Evolutionary conservation across 2,888 invertebrate genomes (phyloP), one percentile per base, ranked within the genome.

Genomic region (Coelopa pilipes): DNA sequence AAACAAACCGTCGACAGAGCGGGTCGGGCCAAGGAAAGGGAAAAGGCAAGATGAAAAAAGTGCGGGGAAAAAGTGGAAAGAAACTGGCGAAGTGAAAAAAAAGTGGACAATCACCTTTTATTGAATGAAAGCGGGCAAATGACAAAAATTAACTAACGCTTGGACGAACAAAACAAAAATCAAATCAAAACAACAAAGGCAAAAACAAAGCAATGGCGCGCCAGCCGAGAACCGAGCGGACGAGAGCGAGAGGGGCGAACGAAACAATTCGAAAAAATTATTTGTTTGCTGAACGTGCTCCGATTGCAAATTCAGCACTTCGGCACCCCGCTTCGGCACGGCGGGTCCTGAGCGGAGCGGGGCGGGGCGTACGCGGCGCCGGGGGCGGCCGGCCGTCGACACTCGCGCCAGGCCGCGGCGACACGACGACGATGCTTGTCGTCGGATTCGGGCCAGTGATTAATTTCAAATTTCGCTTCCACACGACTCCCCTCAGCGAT

Each of bases 401-500:
- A 45, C 55, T 46, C 45, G 17, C 17, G 24, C 15, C n/a, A 57
- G 12, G 15, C 53, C 7, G 5, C 13, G 21, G 46, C 13, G 1
- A 1, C 12, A 45, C 46, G 57, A 15, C 46, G 19, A 45, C 57
- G 11, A 7, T 5, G 45, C 11, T 7, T 34, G 34, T 34, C 34
- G 34, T 34, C 34, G 7, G 34, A 7, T 34, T 34, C 34, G 34
- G 34, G 7, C 34, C 15, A 70, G 70, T 70, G 70, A 70, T 70
- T 70, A 70, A 70, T 70, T 70, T 70, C 59, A 19, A 60, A 70
- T 59, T 70, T 70, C 59, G 70, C 49, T 70, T 70, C 59, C 59
- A 70, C 49, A 70, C 47, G 60, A 70, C 15, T 59, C 47, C 50
- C 49, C 46, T n/a, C 19, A n/a, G n/a, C n/a, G 53, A 53, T 53